Percentiles rank a stretch among this genome's conserved stretches.
Evolutionary conservation across 2,113 vertebrate genomes (phyloP).

Genomic region (Corvus cornix): DNA sequence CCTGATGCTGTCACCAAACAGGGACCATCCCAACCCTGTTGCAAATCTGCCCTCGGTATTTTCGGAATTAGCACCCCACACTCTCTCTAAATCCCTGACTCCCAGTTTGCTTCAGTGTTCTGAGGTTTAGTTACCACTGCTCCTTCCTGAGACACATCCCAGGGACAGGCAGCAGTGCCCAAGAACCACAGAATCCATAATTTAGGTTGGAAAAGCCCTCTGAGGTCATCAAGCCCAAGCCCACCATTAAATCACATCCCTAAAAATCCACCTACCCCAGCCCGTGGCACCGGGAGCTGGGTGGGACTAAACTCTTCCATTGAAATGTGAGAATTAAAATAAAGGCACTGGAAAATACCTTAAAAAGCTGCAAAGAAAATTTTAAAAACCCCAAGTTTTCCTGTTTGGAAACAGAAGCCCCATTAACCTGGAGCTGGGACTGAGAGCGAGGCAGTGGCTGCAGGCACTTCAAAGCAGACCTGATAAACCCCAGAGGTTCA

Average conservation of each 20-base stretch:
- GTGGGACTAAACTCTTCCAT: not conserved
- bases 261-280: accelerated
- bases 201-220: not conserved
- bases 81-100: not conserved
- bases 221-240: not conserved
- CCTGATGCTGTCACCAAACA: accelerated
- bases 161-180: not conserved
- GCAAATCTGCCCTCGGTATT: not conserved
- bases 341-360: not conserved
- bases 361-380: not conserved
- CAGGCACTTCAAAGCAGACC: not conserved
- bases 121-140: not conserved
- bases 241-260: not conserved
- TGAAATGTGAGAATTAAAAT: not conserved
- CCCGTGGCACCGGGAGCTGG: accelerated
- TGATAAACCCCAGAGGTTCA: not conserved
- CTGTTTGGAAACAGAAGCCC: not conserved
- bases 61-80: not conserved
- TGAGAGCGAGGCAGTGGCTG: not conserved
- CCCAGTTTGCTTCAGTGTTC: not conserved
- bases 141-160: not conserved
- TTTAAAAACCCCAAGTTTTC: accelerated
- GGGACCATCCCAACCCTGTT: not conserved
- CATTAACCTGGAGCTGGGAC: not conserved
- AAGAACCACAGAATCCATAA: accelerated